Conservation (phyloP, 37 sponge, comb jelly and placozoan species). For the Chondrilla cf. caribensis region DNA sequence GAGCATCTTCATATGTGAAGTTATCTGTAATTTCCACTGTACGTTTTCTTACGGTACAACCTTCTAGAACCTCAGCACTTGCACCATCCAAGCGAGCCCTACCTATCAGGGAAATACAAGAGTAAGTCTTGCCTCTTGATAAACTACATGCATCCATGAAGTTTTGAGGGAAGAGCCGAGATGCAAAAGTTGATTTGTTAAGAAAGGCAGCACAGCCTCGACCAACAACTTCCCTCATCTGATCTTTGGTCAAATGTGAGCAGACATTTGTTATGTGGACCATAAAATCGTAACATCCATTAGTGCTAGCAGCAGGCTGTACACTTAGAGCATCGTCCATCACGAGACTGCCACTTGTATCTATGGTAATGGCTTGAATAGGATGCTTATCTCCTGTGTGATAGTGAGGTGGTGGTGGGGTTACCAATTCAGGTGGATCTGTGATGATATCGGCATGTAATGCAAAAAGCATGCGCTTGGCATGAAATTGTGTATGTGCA, state of each 20-base stretch:
- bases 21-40: background rate
- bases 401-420: background rate
- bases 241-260: background rate
- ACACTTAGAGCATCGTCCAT: background rate
- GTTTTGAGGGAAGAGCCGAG: background rate
- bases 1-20: background rate
- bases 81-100: no score
- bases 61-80: no score
- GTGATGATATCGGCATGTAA: slow-evolving; percentile 6
- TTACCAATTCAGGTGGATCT: background rate
- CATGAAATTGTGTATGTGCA: slow-evolving; percentile 32
- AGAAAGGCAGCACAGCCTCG: background rate
- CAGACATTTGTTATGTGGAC: background rate
- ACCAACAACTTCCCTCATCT: background rate
- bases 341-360: background rate
- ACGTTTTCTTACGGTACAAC: no score
- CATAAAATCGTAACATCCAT: background rate
- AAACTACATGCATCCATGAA: background rate
- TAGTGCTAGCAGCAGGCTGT: background rate
- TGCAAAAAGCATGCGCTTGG: slow-evolving; percentile 27
- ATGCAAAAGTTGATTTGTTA: background rate
- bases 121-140: background rate
- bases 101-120: background rate
- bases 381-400: background rate
- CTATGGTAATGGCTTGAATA: slow-evolving; percentile 6